Conservation (phyloP, 2,888 invertebrate species). For the Clunio marinus region DNA sequence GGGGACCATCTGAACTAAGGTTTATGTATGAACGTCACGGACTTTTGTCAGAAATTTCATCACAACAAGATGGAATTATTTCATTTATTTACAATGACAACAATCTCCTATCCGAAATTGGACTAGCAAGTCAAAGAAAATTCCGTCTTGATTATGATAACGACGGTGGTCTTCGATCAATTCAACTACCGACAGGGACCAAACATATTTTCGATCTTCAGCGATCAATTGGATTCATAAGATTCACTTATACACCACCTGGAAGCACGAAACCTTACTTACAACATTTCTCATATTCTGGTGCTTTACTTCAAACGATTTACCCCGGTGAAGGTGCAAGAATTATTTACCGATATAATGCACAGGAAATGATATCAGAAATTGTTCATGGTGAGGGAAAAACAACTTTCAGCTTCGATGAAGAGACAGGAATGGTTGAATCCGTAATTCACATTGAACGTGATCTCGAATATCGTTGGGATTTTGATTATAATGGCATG, state of each 20-base stretch:
- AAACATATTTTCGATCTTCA: conserved; percentile 88
- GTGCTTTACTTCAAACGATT: conserved; percentile 78
- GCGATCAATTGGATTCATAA: conserved; percentile 83
- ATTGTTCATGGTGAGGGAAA: conserved; percentile 82
- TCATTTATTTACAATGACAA: conserved; percentile 78
- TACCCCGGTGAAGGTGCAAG: conserved; percentile 88
- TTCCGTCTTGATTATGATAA: conserved; percentile 82
- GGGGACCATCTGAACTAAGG: conserved; percentile 79
- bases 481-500: conserved; percentile 76
- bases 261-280: conserved; percentile 80
- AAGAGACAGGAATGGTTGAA: conserved; percentile 71
- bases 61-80: conserved; percentile 78
- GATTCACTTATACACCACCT: conserved; percentile 83
- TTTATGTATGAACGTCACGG: conserved; percentile 87
- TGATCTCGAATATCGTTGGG: conserved; percentile 83
- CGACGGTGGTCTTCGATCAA: conserved; percentile 78
- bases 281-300: conserved; percentile 86
- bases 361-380: conserved; percentile 75
- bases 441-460: conserved; percentile 78
- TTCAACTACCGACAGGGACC: conserved; percentile 82
- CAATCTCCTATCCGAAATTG: conserved; percentile 83
- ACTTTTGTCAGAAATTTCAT: conserved; percentile 80
- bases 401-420: conserved; percentile 75
- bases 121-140: conserved; percentile 81
- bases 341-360: conserved; percentile 81